These are phyloP conservation scores for Myopa tessellatipennis DNA, from an alignment of 2,888 invertebrate species.

Conservation along the genomic window DNA sequence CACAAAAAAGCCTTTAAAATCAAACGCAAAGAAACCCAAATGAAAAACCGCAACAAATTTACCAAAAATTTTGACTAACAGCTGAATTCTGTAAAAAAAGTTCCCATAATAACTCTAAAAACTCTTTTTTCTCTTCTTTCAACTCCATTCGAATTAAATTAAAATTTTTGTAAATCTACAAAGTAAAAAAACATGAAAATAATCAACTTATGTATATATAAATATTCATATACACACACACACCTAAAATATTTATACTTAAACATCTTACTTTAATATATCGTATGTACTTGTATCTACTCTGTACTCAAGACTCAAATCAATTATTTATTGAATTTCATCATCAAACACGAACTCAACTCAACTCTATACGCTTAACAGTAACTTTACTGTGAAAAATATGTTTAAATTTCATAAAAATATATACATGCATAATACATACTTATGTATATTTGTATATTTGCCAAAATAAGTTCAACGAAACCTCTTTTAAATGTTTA, in stretches of 20 bases:
- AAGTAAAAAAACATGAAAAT: not conserved
- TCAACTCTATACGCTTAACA: constrained; percentile 45
- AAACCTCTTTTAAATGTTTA: no score
- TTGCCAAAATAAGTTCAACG: not conserved
- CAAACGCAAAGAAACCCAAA: not conserved
- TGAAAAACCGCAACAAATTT: not conserved
- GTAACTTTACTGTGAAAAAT: constrained; percentile 25
- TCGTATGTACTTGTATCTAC: not conserved
- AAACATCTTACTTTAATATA: not conserved
- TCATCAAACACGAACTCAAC: constrained; percentile 24
- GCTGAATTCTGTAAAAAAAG: no score
- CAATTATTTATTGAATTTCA: constrained; percentile 35
- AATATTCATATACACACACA: not conserved
- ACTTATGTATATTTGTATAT: constrained; percentile 9
- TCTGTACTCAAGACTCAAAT: constrained; percentile 23
- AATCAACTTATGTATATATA: no score
- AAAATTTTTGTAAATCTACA: not conserved
- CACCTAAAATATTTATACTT: not conserved
- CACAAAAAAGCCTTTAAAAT: not conserved
- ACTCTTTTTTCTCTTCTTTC: not conserved
- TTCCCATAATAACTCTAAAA: no score
- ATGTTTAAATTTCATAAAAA: not conserved
- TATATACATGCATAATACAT: not conserved
- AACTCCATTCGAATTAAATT: not conserved
- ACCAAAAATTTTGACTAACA: no score